Evolutionary conservation across 2,797 vertebrate genomes (phyloP).

Genomic region (Sebastes iracundus): DNA sequence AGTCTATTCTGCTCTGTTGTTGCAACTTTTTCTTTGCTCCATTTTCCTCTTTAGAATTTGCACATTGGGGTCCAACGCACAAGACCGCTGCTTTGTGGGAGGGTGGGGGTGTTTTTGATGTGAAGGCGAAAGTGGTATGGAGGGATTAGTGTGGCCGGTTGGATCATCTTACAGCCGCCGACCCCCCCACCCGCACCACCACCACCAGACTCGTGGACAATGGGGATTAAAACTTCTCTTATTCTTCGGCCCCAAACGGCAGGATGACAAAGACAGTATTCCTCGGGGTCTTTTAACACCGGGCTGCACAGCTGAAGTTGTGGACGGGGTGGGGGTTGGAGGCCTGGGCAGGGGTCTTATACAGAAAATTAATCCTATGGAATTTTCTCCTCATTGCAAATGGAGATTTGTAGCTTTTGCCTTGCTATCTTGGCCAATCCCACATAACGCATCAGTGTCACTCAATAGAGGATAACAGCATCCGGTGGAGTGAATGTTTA

Average conservation of each 20-base stretch:
- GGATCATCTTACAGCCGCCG: constrained; percentile 97
- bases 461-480: constrained; percentile 77
- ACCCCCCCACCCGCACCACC: constrained; percentile 51
- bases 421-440: constrained; percentile 77
- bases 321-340: constrained; percentile 71
- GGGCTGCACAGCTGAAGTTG: constrained; percentile 88
- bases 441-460: constrained; percentile 77
- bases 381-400: constrained; percentile 87
- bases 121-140: constrained; percentile 91
- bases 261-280: constrained; percentile 90
- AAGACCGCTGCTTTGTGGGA: constrained; percentile 85
- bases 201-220: constrained; percentile 83
- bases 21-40: constrained; percentile 95
- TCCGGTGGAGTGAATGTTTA: constrained; percentile 77
- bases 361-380: constrained; percentile 88
- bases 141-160: constrained; percentile 98
- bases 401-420: constrained; percentile 84
- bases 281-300: constrained; percentile 89
- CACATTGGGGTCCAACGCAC: constrained; percentile 86
- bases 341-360: constrained; percentile 74
- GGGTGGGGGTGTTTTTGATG: constrained; percentile 82
- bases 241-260: constrained; percentile 86
- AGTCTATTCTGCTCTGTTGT: constrained; percentile 91
- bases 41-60: constrained; percentile 86
- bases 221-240: constrained; percentile 91